Evolutionary conservation across 2,797 vertebrate genomes (phyloP), one percentile per base, ranked within the genome.

Genomic region (Tinamus major): DNA sequence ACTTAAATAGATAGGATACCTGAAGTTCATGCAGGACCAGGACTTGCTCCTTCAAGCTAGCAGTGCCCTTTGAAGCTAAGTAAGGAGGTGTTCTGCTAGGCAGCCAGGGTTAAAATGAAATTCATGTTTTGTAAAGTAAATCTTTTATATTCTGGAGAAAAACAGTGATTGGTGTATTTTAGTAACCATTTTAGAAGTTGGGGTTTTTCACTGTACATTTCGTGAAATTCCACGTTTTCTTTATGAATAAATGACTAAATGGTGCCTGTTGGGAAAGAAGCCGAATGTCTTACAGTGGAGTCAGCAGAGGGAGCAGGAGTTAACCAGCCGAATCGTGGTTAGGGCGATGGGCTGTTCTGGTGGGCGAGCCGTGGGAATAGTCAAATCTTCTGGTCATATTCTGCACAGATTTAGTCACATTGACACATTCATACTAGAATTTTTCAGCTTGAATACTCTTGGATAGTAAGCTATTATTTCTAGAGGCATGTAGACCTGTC

Each of bases 281-380:
- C 3, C 29, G 19, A 46, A 33, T 78, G 62, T 79, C 12, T 69
- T 80, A 55, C 31, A 75, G 21, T 29, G 18, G n/a, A 41, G n/a
- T 84, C 88, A 90, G 76, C 81, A 95, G 88, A 90, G 81, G 86
- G 86, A 94, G 72, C 81, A 64, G 58, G 31, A 59, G 86, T 62
- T 75, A 71, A 39, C 6, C 29, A 33, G 62, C 53, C 31, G 64
- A 31, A 3, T 42, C n/a, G 21, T 3, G 2, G 65, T 79, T 2
- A 0, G 6, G 21, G 49, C 15, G 37, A 18, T 10, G 33, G 41
- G 1, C 61, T 41, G 41, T 65, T 27, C 63, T 90, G 46, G 53
- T 49, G 87, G 79, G 15, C 26, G 21, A 41, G 29, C 69, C 23
- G 18, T 37, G 23, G 39, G 58, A 85, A 41, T 62, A 63, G 77